Evolutionary conservation across 2,888 invertebrate genomes (phyloP).

Genomic region (Xestoiulus laeticollis): DNA sequence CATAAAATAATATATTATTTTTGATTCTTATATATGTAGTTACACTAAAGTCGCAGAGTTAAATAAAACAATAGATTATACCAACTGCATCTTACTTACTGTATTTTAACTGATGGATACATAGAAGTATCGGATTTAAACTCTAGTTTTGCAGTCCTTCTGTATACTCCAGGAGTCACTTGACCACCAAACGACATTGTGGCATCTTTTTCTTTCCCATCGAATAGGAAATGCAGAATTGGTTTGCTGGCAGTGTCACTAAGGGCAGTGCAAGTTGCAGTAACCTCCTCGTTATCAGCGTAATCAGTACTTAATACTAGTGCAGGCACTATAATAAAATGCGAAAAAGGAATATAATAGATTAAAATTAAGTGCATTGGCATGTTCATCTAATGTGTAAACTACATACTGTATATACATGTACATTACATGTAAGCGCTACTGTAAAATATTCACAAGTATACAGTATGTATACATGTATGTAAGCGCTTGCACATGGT

Average conservation of each 20-base stretch:
- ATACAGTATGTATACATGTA: too few species aligned
- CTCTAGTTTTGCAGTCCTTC: background rate
- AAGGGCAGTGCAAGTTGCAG: background rate
- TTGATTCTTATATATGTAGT: too few species aligned
- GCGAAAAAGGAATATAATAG: background rate
- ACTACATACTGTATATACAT: too few species aligned
- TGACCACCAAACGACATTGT: background rate
- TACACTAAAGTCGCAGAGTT: too few species aligned
- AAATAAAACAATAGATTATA: too few species aligned
- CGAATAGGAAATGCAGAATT: background rate
- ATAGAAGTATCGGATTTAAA: background rate
- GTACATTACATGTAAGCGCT: too few species aligned
- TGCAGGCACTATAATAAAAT: background rate
- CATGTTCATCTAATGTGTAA: too few species aligned
- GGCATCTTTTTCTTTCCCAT: background rate
- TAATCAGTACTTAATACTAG: background rate
- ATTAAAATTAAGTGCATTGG: too few species aligned
- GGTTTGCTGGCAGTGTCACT: background rate
- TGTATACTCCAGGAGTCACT: background rate
- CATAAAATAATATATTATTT: too few species aligned
- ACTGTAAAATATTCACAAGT: too few species aligned
- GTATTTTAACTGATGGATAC: background rate
- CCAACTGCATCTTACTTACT: background rate
- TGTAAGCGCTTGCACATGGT: too few species aligned
- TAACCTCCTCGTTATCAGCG: background rate